Percentiles rank a stretch among this genome's conserved stretches.
Conservation (phyloP, 2,888 invertebrate species). For the Limnephilus lunatus region DNA sequence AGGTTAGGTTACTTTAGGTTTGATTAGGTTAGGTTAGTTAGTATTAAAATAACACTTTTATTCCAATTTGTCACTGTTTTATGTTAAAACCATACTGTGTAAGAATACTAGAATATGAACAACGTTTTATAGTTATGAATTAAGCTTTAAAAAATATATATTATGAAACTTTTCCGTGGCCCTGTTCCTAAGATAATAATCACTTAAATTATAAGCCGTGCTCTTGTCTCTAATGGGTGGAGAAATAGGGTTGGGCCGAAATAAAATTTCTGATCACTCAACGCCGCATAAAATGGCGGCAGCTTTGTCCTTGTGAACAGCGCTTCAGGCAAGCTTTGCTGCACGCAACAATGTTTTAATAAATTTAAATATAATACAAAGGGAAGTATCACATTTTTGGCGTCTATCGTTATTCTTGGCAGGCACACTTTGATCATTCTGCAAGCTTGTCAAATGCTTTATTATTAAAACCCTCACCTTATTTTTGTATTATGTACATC, state of each 20-base stretch:
- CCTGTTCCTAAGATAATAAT: not conserved
- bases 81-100: too few species aligned
- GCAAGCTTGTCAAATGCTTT: not conserved
- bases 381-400: too few species aligned
- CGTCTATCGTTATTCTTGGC: too few species aligned
- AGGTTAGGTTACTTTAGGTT: too few species aligned
- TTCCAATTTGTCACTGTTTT: too few species aligned
- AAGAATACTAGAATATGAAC: too few species aligned
- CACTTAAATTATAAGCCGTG: not conserved
- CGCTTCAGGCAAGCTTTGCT: not conserved
- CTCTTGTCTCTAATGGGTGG: not conserved
- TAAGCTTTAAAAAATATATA: too few species aligned
- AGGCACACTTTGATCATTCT: not conserved
- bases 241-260: not conserved
- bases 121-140: too few species aligned
- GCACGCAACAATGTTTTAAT: not conserved
- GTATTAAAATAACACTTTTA: too few species aligned
- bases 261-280: not conserved
- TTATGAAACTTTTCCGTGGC: not conserved
- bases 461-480: too few species aligned
- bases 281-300: not conserved
- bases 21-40: too few species aligned
- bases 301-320: not conserved
- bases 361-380: not conserved
- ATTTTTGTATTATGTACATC: too few species aligned